These are phyloP conservation scores for Gavia stellata DNA, from an alignment of 2,113 vertebrate species.

Conservation along the genomic window DNA sequence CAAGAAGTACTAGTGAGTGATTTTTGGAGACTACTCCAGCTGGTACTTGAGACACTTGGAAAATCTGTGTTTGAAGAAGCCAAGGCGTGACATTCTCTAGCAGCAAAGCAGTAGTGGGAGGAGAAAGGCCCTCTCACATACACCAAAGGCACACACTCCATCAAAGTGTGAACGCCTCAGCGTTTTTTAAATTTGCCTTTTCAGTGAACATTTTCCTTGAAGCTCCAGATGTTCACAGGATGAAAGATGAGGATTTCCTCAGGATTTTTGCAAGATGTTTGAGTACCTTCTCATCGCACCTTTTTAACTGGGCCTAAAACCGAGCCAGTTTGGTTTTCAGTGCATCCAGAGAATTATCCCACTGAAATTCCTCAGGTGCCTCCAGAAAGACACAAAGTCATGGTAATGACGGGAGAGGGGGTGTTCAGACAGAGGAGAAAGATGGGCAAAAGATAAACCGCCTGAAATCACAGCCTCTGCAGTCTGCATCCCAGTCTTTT, in stretches of 20 bases:
- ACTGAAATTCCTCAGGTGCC: background rate
- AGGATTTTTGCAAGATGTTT: background rate
- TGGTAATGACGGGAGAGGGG: background rate
- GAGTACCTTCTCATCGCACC: background rate
- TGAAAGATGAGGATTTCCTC: background rate
- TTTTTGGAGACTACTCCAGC: background rate
- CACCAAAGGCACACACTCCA: background rate
- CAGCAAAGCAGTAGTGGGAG: background rate
- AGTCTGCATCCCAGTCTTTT: background rate
- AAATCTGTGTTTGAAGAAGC: background rate
- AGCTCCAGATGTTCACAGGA: background rate
- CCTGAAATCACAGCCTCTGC: background rate
- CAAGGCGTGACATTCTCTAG: background rate
- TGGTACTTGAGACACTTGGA: background rate
- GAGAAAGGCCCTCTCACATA: background rate
- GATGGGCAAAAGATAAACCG: background rate
- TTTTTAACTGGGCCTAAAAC: background rate
- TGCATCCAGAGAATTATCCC: background rate
- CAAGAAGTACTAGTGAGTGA: background rate
- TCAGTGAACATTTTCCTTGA: background rate
- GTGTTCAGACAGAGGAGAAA: background rate
- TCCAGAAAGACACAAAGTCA: background rate
- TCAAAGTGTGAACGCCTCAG: background rate
- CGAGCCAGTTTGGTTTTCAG: background rate
- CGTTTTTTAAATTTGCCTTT: background rate